phyloP scores from a whole-genome alignment of 2,888 invertebrate species.

The Lithophane semibrunnea region DNA sequence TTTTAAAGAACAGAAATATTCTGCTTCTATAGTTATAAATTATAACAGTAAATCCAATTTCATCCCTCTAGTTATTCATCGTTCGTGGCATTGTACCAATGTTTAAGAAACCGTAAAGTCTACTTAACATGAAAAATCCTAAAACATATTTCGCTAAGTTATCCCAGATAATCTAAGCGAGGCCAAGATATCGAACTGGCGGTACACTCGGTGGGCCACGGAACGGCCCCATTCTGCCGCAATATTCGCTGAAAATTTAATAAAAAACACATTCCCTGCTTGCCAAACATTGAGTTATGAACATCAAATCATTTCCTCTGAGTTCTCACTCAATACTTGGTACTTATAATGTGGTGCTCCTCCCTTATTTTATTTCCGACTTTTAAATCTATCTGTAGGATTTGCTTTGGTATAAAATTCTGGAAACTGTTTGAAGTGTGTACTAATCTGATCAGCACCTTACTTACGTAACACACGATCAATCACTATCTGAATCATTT shows the following conservation, averaged over 20 bases:
- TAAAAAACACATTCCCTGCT: slow-evolving; percentile 60
- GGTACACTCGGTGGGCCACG: slow-evolving; percentile 24
- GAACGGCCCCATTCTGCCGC: slow-evolving; percentile 42
- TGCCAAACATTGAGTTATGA: slow-evolving; percentile 44
- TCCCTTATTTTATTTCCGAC: slow-evolving; percentile 22
- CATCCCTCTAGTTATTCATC: slow-evolving; percentile 31
- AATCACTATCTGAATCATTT: too few species aligned
- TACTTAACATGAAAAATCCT: slow-evolving; percentile 31
- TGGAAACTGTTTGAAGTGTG: slow-evolving; percentile 6
- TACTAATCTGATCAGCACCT: slow-evolving; percentile 5
- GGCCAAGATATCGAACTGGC: slow-evolving; percentile 43
- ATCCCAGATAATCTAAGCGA: slow-evolving; percentile 44
- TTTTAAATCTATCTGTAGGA: slow-evolving; percentile 18
- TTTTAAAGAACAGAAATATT: slow-evolving; percentile 20
- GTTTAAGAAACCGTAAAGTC: slow-evolving; percentile 34
- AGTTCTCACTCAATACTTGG: slow-evolving; percentile 18
- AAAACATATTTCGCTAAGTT: slow-evolving; percentile 47
- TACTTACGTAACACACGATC: too few species aligned
- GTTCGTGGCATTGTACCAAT: slow-evolving; percentile 28
- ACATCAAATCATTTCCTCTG: slow-evolving; percentile 55
- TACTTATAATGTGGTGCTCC: not conserved
- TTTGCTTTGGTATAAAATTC: slow-evolving; percentile 14
- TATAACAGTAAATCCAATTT: slow-evolving; percentile 33
- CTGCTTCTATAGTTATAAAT: slow-evolving; percentile 7
- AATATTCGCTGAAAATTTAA: slow-evolving; percentile 61